Conservation (phyloP, 2,888 invertebrate species). For the Andrena praecox region DNA sequence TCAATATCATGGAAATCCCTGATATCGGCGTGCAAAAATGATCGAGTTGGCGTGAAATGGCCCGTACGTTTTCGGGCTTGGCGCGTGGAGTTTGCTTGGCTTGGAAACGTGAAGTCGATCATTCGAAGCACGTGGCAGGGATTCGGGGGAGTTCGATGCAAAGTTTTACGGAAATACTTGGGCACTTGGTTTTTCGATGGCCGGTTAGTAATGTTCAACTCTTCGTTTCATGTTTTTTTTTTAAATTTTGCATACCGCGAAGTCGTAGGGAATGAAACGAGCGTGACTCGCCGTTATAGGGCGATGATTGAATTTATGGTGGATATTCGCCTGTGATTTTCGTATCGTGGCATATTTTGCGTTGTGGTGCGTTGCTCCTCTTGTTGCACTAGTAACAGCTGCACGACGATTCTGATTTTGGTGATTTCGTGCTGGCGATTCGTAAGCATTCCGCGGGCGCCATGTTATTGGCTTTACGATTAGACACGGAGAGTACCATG, state of each 20-base stretch:
- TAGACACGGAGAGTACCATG: neutral
- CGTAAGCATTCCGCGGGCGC: constrained; percentile 10
- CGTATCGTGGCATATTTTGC: neutral
- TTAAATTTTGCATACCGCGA: no score
- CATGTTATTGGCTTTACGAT: neutral
- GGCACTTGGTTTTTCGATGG: constrained; percentile 16
- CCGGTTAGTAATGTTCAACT: no score
- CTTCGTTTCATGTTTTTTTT: no score
- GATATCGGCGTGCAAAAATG: no score
- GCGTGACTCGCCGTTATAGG: no score
- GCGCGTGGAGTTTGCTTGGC: no score
- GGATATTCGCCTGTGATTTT: constrained; percentile 17
- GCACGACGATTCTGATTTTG: constrained; percentile 1
- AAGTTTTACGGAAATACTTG: constrained; percentile 12
- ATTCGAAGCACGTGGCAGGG: constrained; percentile 15
- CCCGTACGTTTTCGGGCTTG: no score
- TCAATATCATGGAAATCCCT: no score
- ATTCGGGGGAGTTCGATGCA: constrained; percentile 27
- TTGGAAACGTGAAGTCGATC: constrained; percentile 40
- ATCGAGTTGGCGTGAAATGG: no score
- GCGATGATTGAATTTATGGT: constrained; percentile 39
- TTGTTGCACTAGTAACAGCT: no score
- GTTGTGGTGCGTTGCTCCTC: neutral
- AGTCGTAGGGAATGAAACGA: no score
- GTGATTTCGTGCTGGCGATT: constrained; percentile 8